These are phyloP conservation scores for Ganaspis sp. DNA, from an alignment of 1,140 invertebrate genomes.

Conservation along the genomic window DNA sequence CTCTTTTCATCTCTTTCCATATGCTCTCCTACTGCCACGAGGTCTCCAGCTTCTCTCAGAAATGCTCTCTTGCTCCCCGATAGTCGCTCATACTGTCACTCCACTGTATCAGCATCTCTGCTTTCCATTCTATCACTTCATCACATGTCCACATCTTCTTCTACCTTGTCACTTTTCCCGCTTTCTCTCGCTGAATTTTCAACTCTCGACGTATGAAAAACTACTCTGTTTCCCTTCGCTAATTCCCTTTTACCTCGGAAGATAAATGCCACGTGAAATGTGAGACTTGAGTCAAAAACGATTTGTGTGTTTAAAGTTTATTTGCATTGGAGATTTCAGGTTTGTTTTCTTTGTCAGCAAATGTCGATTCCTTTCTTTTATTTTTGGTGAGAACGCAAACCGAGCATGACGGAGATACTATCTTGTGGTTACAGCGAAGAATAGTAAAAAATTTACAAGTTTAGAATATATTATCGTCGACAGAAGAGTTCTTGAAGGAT, in stretches of 20 bases:
- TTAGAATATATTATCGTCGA: too few relatives aligned
- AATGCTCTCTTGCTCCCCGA: conserved; percentile 45
- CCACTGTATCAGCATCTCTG: conserved; percentile 64
- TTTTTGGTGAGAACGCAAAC: background rate
- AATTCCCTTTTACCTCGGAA: conserved; percentile 61
- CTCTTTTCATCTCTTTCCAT: conserved; percentile 38
- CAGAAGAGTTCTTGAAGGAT: too few relatives aligned
- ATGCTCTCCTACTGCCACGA: conserved; percentile 38
- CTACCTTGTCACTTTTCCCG: background rate
- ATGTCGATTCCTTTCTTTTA: background rate
- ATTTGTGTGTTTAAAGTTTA: background rate
- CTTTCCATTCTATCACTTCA: conserved; percentile 54
- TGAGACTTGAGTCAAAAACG: background rate
- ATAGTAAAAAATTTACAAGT: too few relatives aligned
- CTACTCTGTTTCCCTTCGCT: conserved; percentile 54
- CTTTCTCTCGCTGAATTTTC: conserved; percentile 37
- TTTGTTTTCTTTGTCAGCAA: background rate
- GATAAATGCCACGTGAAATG: conserved; percentile 1
- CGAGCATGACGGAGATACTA: too few relatives aligned
- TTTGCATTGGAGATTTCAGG: background rate
- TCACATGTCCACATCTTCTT: conserved; percentile 47
- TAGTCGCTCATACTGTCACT: conserved; percentile 57
- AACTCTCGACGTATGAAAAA: conserved; percentile 50
- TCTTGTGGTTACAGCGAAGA: too few relatives aligned
- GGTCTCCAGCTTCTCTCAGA: conserved; percentile 43